Base-by-base conservation (phyloP, 2,888 invertebrate species). In the Amphipyra berbera region DNA sequence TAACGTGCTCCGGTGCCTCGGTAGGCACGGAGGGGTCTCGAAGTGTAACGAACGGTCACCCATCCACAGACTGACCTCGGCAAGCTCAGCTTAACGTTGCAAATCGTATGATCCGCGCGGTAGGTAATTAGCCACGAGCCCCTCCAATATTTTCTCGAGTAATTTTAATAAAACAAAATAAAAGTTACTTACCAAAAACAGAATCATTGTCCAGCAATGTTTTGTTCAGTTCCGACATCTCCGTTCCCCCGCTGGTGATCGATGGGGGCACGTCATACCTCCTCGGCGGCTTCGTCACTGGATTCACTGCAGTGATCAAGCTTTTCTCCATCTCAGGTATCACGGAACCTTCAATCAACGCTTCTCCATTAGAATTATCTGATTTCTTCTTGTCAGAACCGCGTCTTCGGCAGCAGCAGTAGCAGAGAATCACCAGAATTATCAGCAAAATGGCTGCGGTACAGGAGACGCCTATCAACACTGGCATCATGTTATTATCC, bases 301-400 rank as follows among this genome's bases (percentile, higher is more conserved):
- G 98, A 91, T 98, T 98, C 33, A 98, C 97, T 54, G 97, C 97
- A 2, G 97, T 97, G 71, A 98, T 96, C 50, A 98, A 92, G 70
- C 97, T 97, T 88, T 98, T 98, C 86, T 98, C 97, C 95, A 98
- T 97, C 85, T 98, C 98, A 61, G 97, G 96, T 52, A 97, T 96
- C 2, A 97, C 97, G 0, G 97, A 97, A 1, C 97, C 97, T 85
- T 97, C 97, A 63, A 97, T 95, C 79, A 97, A 95, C 10, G 97
- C 96, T 73, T 97, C 96, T 7, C 96, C 96, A 68, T 96, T 96
- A 0, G 96, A 95, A 53, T 95, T 95, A 53, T 95, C 91, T 46
- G 95, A 96, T 55, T 93, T 90, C 81, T 96, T 96, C 75, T 96
- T 92, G 84, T 96, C 93, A 82, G 95, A 91, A 47, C 90, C 85